phyloP scores from a whole-genome alignment of 2,888 invertebrate genomes.

The Eristalis tenax region DNA sequence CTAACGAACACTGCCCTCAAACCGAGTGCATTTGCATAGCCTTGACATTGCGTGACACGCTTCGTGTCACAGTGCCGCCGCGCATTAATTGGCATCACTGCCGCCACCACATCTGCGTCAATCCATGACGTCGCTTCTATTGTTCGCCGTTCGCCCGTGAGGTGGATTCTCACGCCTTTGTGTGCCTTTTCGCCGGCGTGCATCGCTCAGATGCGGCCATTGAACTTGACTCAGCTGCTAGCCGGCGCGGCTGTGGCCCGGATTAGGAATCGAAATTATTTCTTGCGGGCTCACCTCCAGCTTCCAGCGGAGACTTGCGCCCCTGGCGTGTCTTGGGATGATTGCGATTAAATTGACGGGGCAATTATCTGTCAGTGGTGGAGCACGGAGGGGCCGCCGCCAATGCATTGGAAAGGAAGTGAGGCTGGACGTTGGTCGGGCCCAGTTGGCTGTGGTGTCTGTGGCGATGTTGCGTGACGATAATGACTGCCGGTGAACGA shows the following conservation, averaged over 20 bases:
- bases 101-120: not conserved
- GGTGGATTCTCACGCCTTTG: not conserved
- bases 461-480: constrained; percentile 23
- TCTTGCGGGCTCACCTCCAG: not conserved
- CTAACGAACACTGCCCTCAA: not conserved
- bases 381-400: not conserved
- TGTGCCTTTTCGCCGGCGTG: constrained; percentile 33
- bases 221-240: constrained; percentile 26
- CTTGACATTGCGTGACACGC: constrained; percentile 43
- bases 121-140: not conserved
- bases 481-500: constrained; percentile 23
- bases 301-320: not conserved
- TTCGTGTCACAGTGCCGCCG: constrained; percentile 15
- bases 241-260: not conserved
- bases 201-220: constrained; percentile 35
- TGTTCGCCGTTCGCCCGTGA: not conserved
- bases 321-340: constrained; percentile 20
- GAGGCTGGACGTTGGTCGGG: not conserved
- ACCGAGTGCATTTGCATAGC: constrained; percentile 36
- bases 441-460: not conserved
- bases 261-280: not conserved
- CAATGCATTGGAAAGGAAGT: not conserved
- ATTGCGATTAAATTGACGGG: constrained; percentile 32
- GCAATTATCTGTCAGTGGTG: constrained; percentile 21
- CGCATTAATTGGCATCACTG: constrained; percentile 4